Percentiles rank a stretch among this genome's conserved stretches.
phyloP scores from a whole-genome alignment of 2,797 vertebrate species.

The Halcyon leucocephala region DNA sequence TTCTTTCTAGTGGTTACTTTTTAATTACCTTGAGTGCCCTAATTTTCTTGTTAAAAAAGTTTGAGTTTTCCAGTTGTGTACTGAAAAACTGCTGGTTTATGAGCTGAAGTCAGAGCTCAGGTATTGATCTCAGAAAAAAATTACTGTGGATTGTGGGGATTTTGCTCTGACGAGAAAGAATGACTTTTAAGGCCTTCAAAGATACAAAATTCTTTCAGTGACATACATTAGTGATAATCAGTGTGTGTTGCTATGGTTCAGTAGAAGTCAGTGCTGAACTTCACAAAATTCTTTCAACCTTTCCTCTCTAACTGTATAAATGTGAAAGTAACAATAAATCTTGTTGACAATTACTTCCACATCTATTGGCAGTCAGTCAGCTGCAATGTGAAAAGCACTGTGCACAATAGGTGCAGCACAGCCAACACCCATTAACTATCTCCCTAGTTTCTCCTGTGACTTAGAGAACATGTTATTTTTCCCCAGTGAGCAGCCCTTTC shows the following conservation, averaged over 20 bases:
- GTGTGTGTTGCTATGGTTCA: conserved; percentile 54
- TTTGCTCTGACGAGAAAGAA: conserved; percentile 36
- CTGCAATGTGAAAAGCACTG: conserved; percentile 66
- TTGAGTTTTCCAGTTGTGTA: neutral
- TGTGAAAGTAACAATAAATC: conserved; percentile 79
- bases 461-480: conserved; percentile 79
- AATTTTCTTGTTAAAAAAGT: conserved; percentile 20
- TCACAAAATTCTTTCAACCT: conserved; percentile 72
- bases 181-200: conserved; percentile 27
- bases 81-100: conserved; percentile 3
- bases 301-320: conserved; percentile 71
- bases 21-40: conserved; percentile 44
- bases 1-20: neutral
- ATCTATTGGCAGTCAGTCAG: conserved; percentile 78
- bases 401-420: conserved; percentile 52
- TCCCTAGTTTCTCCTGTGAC: conserved; percentile 77
- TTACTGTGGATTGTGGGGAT: neutral
- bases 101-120: neutral
- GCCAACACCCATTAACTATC: conserved; percentile 82
- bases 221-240: conserved; percentile 68
- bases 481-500: conserved; percentile 75
- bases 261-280: conserved; percentile 58
- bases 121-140: conserved; percentile 50
- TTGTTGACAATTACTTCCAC: conserved; percentile 79
- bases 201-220: conserved; percentile 58